Percentiles rank a stretch among this genome's conserved stretches.
Evolutionary conservation across 2,888 invertebrate genomes (phyloP).

Genomic region (Fabriciana adippe): DNA sequence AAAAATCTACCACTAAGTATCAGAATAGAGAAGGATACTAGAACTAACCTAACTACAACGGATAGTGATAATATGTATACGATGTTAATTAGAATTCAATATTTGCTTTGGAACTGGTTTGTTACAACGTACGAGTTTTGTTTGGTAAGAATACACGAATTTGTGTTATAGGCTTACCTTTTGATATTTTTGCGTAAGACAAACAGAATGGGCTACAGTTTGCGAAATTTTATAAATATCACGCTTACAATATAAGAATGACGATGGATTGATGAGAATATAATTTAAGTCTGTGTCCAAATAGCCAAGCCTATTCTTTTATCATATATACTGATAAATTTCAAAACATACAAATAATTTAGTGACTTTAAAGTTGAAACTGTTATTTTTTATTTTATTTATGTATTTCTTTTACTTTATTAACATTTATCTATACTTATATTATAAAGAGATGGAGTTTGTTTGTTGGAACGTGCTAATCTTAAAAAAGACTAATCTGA

Average conservation of each 20-base stretch:
- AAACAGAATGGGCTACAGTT: conserved; percentile 4
- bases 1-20: no score
- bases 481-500: no score
- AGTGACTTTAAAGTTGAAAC: no score
- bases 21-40: no score
- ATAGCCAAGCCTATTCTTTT: no score
- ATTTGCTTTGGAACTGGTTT: conserved; percentile 19
- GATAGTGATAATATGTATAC: background rate
- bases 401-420: no score
- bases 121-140: conserved; percentile 15
- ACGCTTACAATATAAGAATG: background rate
- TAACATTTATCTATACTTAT: no score
- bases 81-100: conserved; percentile 21
- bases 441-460: no score
- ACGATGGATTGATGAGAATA: background rate
- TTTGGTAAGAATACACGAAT: conserved; percentile 20
- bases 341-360: no score
- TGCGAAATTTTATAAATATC: background rate
- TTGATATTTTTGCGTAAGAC: conserved; percentile 11
- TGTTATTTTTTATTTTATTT: no score
- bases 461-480: no score
- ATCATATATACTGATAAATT: no score
- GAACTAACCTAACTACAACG: conserved; percentile 5
- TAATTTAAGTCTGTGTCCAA: background rate
- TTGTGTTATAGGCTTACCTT: conserved; percentile 10